These are phyloP conservation scores for Oxycera nigricornis DNA, from an alignment of 2,888 invertebrate species.

Conservation along the genomic window DNA sequence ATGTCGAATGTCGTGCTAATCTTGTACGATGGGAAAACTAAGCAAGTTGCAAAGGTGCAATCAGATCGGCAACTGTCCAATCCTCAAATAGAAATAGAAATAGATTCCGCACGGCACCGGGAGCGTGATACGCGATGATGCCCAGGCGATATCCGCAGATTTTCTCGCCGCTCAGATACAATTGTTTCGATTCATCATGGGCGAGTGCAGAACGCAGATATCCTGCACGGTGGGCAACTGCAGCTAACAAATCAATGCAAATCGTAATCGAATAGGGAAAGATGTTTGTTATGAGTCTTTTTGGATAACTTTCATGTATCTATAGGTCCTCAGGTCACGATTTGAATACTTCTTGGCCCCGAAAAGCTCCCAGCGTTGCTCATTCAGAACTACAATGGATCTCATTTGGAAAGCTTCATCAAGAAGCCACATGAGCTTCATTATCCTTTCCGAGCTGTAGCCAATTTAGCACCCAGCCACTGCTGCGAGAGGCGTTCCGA, in stretches of 20 bases:
- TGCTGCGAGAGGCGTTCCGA: not conserved
- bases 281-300: too few species aligned
- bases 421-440: too few species aligned
- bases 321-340: too few species aligned
- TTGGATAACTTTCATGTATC: too few species aligned
- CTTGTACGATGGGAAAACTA: conserved; percentile 27
- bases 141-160: conserved; percentile 1
- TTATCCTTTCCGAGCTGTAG: not conserved
- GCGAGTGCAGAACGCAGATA: not conserved
- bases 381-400: too few species aligned
- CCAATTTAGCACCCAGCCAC: not conserved
- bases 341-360: too few species aligned
- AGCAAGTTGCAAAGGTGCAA: conserved; percentile 28
- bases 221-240: not conserved
- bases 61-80: conserved; percentile 40
- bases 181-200: not conserved
- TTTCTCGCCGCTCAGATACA: not conserved
- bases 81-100: conserved; percentile 32
- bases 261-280: too few species aligned
- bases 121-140: not conserved
- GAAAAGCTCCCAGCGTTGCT: too few species aligned
- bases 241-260: not conserved
- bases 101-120: not conserved
- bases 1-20: conserved; percentile 40
- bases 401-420: too few species aligned